Conservation (phyloP, 1,140 invertebrate genomes). For the Zaprionus ornatus region DNA sequence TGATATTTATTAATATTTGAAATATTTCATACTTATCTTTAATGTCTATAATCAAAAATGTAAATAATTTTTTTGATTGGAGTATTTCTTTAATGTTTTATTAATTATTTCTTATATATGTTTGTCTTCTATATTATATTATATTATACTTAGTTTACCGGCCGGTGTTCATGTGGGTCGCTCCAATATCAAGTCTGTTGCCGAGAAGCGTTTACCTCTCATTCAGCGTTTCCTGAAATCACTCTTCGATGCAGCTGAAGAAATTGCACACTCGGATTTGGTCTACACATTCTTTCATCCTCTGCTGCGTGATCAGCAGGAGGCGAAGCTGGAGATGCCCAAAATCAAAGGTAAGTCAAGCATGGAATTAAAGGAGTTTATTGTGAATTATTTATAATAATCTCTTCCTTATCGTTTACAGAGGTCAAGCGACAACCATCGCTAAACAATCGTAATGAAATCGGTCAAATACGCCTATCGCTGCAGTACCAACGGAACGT, state of each 20-base stretch:
- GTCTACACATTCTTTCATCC: constrained; percentile 99
- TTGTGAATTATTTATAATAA: background rate
- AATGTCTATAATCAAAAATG: too few relatives aligned
- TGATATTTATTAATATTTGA: too few relatives aligned
- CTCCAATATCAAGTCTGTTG: constrained; percentile 97
- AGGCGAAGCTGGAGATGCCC: constrained; percentile 86
- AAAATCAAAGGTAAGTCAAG: constrained; percentile 84
- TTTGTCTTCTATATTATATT: too few relatives aligned
- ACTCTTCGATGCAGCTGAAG: constrained; percentile 93
- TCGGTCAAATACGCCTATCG: constrained; percentile 91
- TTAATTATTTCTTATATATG: too few relatives aligned
- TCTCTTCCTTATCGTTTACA: constrained; percentile 16
- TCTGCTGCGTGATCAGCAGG: constrained; percentile 94
- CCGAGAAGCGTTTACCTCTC: constrained; percentile 93
- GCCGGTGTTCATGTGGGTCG: constrained; percentile 93
- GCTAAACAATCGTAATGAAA: constrained; percentile 72
- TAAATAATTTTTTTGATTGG: too few relatives aligned
- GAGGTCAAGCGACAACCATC: constrained; percentile 71
- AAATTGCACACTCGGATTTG: constrained; percentile 97
- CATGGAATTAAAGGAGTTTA: background rate
- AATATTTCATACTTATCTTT: too few relatives aligned
- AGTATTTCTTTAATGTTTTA: too few relatives aligned
- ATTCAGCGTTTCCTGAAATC: constrained; percentile 94
- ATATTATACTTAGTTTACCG: constrained; percentile 86
- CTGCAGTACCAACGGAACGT: constrained; percentile 91